A percentile compares a stretch with the other conserved stretches of the same genome.
Conservation (phyloP, 2,888 invertebrate genomes). For the Steinernema hermaphroditum region DNA sequence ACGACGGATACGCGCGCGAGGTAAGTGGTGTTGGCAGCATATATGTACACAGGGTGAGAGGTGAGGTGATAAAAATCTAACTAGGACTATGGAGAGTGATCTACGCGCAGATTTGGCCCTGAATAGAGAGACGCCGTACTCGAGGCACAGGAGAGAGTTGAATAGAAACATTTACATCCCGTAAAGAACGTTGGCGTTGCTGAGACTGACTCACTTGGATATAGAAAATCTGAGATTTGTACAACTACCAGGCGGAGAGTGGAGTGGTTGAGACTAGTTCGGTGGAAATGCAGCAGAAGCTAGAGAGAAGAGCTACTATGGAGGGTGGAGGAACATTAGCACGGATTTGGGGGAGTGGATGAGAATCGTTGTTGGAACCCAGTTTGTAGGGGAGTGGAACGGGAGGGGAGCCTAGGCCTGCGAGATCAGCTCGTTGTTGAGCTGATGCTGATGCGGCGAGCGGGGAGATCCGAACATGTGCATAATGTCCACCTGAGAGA, state of each 20-base stretch:
- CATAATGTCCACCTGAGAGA: slow-evolving; percentile 31
- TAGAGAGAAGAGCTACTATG: not conserved
- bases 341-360: slow-evolving; percentile 25
- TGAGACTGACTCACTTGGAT: slow-evolving; percentile 22
- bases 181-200: slow-evolving; percentile 25
- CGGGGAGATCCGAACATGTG: slow-evolving; percentile 31
- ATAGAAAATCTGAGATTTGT: slow-evolving; percentile 21
- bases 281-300: slow-evolving; percentile 29
- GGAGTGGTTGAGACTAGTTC: slow-evolving; percentile 7
- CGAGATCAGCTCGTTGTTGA: slow-evolving; percentile 31
- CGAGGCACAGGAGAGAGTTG: slow-evolving; percentile 27
- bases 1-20: slow-evolving; percentile 28
- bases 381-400: not conserved
- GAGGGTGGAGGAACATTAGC: slow-evolving; percentile 11
- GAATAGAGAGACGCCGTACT: slow-evolving; percentile 27
- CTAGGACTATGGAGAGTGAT: not conserved
- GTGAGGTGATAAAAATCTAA: slow-evolving; percentile 23
- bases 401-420: slow-evolving; percentile 19
- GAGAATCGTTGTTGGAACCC: slow-evolving; percentile 31
- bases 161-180: slow-evolving; percentile 22
- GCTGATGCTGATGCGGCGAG: slow-evolving; percentile 30
- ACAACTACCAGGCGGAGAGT: slow-evolving; percentile 24
- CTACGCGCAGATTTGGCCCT: slow-evolving; percentile 27
- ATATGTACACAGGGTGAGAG: slow-evolving; percentile 31
- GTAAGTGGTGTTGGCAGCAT: slow-evolving; percentile 29